Evolutionary conservation across 2,797 vertebrate genomes (phyloP), one percentile per base, ranked within the genome.

Genomic region (Silurus aristotelis): DNA sequence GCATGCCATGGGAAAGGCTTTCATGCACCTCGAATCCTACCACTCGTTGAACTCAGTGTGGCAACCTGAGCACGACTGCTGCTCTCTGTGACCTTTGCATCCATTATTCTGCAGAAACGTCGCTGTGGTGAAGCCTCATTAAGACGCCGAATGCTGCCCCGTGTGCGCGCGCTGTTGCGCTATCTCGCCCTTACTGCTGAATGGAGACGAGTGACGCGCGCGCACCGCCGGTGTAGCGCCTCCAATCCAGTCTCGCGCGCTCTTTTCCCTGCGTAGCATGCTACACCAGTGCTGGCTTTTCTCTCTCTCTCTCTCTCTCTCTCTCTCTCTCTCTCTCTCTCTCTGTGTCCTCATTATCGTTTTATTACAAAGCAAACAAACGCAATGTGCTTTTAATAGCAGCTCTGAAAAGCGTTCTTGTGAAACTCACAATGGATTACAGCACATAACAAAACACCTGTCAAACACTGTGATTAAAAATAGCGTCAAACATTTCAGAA

Each of bases 41-140:
- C 97, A 90, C 96, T 93, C 89, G 96, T 93, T 79, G 96, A 96
- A 86, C 92, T 92, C 72, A 93, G 92, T 75, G 95, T 94, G 84
- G 97, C 96, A 94, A 97, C 96, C 81, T 93, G 95, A 6, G 93
- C 95, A 9, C 96, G 98, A 83, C 96, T 90, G 93, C 97, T 89
- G 93, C 95, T 97, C 76, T 96, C 95, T 93, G 96, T 93, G 88
- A 94, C 93, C 90, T 95, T 92, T 72, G 93, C 91, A 0, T 95
- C 94, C 97, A 98, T 98, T 71, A 55, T 89, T 25, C 48, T 48
- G 64, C 27, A n/a, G 2, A 17, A 14, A 1, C 55, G 6, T 27
- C 84, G 55, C 52, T 70, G 67, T 15, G 25, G 71, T 60, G 0
- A 27, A 81, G 20, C 20, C 67, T 27, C 46, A 43, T 70, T 31